Base-by-base conservation (phyloP, 2,113 vertebrate genomes). In the Dascyllus trimaculatus region DNA sequence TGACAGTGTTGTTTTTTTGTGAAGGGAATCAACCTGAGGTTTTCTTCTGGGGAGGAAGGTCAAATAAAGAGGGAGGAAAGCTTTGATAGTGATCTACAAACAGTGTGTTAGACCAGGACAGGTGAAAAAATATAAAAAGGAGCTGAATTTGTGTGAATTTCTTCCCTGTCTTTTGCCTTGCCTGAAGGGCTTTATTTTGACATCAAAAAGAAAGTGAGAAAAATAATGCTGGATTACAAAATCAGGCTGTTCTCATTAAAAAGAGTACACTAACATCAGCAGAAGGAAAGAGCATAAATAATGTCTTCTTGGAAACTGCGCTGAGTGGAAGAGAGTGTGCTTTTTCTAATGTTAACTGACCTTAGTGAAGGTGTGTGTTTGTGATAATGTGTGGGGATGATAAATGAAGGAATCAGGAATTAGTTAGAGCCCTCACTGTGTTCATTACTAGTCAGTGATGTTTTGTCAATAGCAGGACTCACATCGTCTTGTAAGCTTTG, bases 401-500 rank as follows among this genome's bases (percentile, higher is more conserved):
- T 80, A 75, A 85, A 89, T 86, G 80, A 83, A 82, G 62, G 66
- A 85, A 84, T 87, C 49, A 24, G 38, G 79, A 90, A 82, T 85
- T 88, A 86, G 82, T 64, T 64, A 78, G 69, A 82, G 58, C 82
- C 57, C 62, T 87, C 61, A 56, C 51, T 78, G 71, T 92, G 95
- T 96, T 96, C 96, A 96, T 97, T 96, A 96, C 93, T 18, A 91
- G 93, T 88, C 94, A 88, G 93, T 96, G 96, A 96, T 95, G 95
- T 95, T 95, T 97, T 95, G 96, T 98, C 97, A 98, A 97, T 97
- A 95, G 91, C 82, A 81, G 89, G 94, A 95, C 94, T 95, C 95
- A 90, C 96, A 95, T 95, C 94, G 94, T 97, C 95, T 95, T 96
- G 96, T 97, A 96, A 97, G 96, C 96, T 96, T 95, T 96, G 95